Evolutionary conservation across 2,113 vertebrate genomes (phyloP), one percentile per base, ranked within the genome.

Genomic region (Girardinichthys multiradiatus): DNA sequence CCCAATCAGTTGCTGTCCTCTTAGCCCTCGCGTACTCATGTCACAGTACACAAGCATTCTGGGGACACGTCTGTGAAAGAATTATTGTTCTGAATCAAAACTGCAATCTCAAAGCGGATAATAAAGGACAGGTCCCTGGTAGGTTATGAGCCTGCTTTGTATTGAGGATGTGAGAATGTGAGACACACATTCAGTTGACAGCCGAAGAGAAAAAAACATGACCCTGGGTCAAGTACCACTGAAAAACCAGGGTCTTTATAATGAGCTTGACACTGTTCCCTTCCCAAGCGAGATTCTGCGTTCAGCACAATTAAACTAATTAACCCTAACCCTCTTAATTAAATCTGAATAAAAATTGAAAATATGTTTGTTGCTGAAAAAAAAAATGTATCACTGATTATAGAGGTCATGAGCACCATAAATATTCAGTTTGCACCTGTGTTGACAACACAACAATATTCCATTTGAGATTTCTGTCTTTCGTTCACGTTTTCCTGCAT

Each of bases 71-170:
- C 58, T 45, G 27, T 17, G 63, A 89, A 67, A 57, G 73, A 19
- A 60, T 76, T 68, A 62, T 70, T 85, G 62, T 85, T 62, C 74
- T 37, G 6, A n/a, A 69, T 45, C 37, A 62, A 72, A 78, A 37
- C 45, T 61, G 6, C 57, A 39, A 82, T 80, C 63, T 35, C 28
- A 15, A n/a, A 77, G 15, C 59, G 28, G 68, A 5, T 62, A 37
- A 30, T 57, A 27, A 72, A 76, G 70, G 17, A 57, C 74, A 74
- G 57, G 30, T 31, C 13, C 39, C 51, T 28, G 35, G 79, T 39
- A 61, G 76, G 70, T 31, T 33, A 31, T 42, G 66, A 72, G 70
- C 21, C 28, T 19, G 30, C 63, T 62, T 39, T 62, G 63, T 28
- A 61, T 33, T 1, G 2, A 70, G 27, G 30, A 68, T 76, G 85